Conservation (phyloP, 2,113 vertebrate species). For the Hemiscyllium ocellatum region DNA sequence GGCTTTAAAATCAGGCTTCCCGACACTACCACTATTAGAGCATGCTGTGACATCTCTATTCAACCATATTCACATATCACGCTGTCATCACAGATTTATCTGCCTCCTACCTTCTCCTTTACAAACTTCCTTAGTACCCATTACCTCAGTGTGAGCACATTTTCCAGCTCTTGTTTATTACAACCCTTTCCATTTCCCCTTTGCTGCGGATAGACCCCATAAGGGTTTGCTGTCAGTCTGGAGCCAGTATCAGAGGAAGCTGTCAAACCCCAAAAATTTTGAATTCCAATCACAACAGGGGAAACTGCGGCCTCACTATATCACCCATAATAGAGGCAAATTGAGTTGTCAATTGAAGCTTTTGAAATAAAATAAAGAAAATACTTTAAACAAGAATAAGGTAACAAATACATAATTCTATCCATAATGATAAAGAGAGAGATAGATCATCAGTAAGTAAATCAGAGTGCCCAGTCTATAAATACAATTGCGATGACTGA, state of each 20-base stretch:
- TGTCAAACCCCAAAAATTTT: not conserved
- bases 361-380: not conserved
- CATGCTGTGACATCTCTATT: not conserved
- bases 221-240: not conserved
- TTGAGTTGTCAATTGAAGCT: not conserved
- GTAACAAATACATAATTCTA: constrained; percentile 7
- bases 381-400: not conserved
- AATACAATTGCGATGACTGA: not conserved
- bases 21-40: no score
- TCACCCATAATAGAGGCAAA: not conserved
- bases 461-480: not conserved
- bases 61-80: not conserved
- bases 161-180: not conserved
- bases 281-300: not conserved
- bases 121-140: not conserved
- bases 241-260: not conserved
- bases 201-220: not conserved
- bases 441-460: constrained; percentile 22
- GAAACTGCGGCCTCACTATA: not conserved
- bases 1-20: no score
- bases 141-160: not conserved
- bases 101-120: not conserved
- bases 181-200: not conserved
- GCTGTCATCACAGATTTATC: not conserved
- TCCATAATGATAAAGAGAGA: constrained; percentile 14